Percentiles rank a stretch among this genome's conserved stretches.
These are phyloP conservation scores for Gadopsis marmoratus DNA, from an alignment of 2,797 vertebrate species.

Conservation along the genomic window DNA sequence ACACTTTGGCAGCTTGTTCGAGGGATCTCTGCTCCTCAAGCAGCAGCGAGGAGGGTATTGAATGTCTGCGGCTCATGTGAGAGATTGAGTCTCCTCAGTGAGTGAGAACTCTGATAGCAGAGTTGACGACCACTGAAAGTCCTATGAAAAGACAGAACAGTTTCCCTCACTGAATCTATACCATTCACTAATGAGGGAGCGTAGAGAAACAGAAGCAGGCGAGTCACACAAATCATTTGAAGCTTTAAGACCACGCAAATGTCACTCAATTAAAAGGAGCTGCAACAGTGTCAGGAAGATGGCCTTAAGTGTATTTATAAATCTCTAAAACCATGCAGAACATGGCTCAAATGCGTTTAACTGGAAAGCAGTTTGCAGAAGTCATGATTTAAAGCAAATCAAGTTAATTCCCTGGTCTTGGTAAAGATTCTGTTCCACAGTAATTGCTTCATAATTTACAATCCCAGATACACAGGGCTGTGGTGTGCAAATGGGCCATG, in stretches of 20 bases:
- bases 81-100: background rate
- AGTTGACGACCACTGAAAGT: conserved; percentile 20
- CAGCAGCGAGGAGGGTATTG: background rate
- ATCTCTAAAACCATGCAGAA: conserved; percentile 1
- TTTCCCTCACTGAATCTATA: conserved; percentile 1
- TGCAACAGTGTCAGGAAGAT: background rate
- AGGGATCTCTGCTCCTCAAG: conserved; percentile 26
- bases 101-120: conserved; percentile 11
- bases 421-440: conserved; percentile 27
- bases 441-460: conserved; percentile 59
- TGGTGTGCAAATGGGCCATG: conserved; percentile 46
- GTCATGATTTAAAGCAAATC: conserved; percentile 34
- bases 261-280: background rate
- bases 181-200: background rate
- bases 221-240: background rate
- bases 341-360: background rate
- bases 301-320: background rate
- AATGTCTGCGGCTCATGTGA: conserved; percentile 16
- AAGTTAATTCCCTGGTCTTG: conserved; percentile 28
- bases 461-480: conserved; percentile 51
- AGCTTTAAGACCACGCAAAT: conserved; percentile 4
- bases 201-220: conserved; percentile 33
- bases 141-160: conserved; percentile 9
- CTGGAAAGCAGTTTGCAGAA: conserved; percentile 3
- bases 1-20: conserved; percentile 48